A percentile compares a stretch with the other conserved stretches of the same genome.
These are phyloP conservation scores for Actinemys pallida DNA, from an alignment of 2,113 vertebrate species.

Conservation along the genomic window DNA sequence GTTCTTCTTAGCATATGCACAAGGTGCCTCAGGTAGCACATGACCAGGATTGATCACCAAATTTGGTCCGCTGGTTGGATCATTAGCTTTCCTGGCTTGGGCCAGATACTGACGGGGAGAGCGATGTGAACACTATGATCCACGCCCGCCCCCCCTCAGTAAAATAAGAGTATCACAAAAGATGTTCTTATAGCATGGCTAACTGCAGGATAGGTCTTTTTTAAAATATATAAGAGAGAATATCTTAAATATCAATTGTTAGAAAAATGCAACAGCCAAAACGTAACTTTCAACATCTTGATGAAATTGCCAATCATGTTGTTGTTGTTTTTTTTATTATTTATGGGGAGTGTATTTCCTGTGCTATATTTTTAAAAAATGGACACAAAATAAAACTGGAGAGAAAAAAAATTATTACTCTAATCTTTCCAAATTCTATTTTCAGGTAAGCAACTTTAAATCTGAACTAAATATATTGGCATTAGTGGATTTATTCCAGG, in stretches of 20 bases:
- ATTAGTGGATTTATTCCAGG: not conserved
- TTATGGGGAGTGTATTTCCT: not conserved
- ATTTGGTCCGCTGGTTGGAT: too few relatives aligned
- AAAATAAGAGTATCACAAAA: not conserved
- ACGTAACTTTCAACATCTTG: not conserved
- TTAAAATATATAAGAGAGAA: not conserved
- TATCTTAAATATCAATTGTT: not conserved
- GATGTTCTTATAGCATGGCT: not conserved
- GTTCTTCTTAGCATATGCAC: too few relatives aligned
- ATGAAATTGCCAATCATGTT: not conserved
- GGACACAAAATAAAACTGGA: not conserved
- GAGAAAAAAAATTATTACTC: not conserved
- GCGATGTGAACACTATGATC: too few relatives aligned
- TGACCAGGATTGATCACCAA: too few relatives aligned
- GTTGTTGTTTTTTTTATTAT: not conserved
- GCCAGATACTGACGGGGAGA: too few relatives aligned
- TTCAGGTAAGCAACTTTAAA: fast-evolving
- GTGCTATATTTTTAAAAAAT: not conserved
- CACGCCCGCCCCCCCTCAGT: not conserved
- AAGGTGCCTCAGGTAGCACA: too few relatives aligned
- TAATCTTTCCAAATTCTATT: not conserved
- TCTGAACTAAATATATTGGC: not conserved
- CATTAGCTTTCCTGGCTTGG: too few relatives aligned
- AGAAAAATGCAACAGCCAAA: conserved; percentile 12
- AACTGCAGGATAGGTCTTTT: fast-evolving